Percentiles rank a stretch among this genome's conserved stretches.
These are phyloP conservation scores for Brachyhypopomus occidentalis DNA, from an alignment of 2,113 vertebrate genomes.

Conservation along the genomic window DNA sequence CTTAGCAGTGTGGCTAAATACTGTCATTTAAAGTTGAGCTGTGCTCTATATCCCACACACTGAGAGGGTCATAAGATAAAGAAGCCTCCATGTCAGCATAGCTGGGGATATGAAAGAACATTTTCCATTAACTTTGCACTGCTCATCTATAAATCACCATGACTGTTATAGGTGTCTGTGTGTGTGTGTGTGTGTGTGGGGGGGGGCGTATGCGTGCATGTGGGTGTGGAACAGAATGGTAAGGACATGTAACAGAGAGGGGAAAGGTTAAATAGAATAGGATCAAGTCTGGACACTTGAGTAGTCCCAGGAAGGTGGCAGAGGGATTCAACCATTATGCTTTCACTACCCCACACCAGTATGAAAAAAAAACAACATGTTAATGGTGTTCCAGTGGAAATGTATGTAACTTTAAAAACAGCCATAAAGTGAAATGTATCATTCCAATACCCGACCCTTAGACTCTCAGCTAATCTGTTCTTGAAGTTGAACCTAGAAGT, in stretches of 20 bases:
- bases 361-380: too few relatives aligned
- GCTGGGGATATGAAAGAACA: conserved; percentile 58
- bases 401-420: too few relatives aligned
- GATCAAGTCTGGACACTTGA: conserved; percentile 11
- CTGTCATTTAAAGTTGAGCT: conserved; percentile 23
- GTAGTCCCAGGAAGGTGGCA: conserved; percentile 7
- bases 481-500: too few relatives aligned
- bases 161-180: conserved; percentile 51
- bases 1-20: conserved; percentile 26
- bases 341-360: too few relatives aligned
- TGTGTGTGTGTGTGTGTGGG: conserved; percentile 45
- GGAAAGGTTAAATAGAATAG: conserved; percentile 42
- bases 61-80: conserved; percentile 44
- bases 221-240: conserved; percentile 10
- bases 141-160: conserved; percentile 70
- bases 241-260: conserved; percentile 24
- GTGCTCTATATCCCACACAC: conserved; percentile 9
- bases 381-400: too few relatives aligned
- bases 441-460: too few relatives aligned
- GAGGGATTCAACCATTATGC: too few relatives aligned
- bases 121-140: conserved; percentile 70
- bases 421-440: too few relatives aligned
- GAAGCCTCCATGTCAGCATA: conserved; percentile 60
- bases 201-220: background rate
- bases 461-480: too few relatives aligned